Evolutionary conservation across 1,140 invertebrate genomes (phyloP).

Genomic region (Drosophila sulfurigaster): DNA sequence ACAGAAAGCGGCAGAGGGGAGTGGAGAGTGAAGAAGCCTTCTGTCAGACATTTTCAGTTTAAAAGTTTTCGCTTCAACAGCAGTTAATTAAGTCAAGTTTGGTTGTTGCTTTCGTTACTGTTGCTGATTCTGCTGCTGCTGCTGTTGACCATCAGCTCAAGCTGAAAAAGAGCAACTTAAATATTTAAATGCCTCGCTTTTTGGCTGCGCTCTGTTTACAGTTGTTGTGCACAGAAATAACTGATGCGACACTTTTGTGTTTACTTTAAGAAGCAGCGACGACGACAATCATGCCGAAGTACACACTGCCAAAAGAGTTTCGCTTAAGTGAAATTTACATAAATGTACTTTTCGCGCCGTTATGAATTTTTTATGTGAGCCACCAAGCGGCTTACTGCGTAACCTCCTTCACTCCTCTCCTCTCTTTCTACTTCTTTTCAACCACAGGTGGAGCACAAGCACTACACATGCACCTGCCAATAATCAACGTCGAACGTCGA

Average conservation of each 20-base stretch:
- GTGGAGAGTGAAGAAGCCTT: slow-evolving; percentile 26
- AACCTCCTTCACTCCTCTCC: not conserved
- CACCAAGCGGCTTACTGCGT: slow-evolving; percentile 48
- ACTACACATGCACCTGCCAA: slow-evolving; percentile 63
- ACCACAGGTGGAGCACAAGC: slow-evolving; percentile 14
- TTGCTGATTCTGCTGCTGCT: slow-evolving; percentile 23
- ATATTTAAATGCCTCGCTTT: slow-evolving; percentile 63
- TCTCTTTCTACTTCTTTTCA: not conserved
- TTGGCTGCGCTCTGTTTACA: not conserved
- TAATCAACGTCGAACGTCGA: slow-evolving; percentile 55
- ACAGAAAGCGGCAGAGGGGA: not conserved
- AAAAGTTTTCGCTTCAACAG: slow-evolving; percentile 74
- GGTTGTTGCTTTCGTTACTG: slow-evolving; percentile 41
- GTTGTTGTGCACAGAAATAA: slow-evolving; percentile 21
- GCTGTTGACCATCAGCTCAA: slow-evolving; percentile 65
- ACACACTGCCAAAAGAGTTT: slow-evolving; percentile 71
- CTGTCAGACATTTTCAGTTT: slow-evolving; percentile 60
- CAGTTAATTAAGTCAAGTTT: slow-evolving; percentile 83
- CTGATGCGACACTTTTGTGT: slow-evolving; percentile 35
- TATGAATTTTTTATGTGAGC: slow-evolving; percentile 75
- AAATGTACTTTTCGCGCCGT: slow-evolving; percentile 66
- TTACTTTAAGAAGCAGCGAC: slow-evolving; percentile 22
- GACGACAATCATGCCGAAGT: slow-evolving; percentile 19
- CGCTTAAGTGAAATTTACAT: slow-evolving; percentile 76
- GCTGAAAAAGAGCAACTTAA: slow-evolving; percentile 75